Base-by-base conservation (phyloP, 2,113 vertebrate species). In the Nannobrachium achirus region DNA sequence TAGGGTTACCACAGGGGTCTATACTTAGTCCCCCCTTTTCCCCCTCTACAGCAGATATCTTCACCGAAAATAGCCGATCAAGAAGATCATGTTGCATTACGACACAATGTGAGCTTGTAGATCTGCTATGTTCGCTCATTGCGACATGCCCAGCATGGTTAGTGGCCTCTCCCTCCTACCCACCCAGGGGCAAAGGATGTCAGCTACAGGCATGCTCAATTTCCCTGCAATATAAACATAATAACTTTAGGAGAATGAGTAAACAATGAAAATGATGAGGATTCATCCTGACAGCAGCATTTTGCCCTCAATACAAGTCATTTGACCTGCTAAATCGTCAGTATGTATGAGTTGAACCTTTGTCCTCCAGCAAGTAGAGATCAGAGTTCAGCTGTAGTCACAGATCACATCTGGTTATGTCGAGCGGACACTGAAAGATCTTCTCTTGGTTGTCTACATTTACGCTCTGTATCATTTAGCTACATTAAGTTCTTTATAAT, bases 311-410 rank as follows among this genome's bases (percentile, higher is more conserved):
- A 33, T 33, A 33, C 25, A 66, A 73, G 78, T 79, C 67, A 86
- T 79, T 68, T 76, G 77, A 9, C 25, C 64, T n/a, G 70, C 73
- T 78, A 63, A 69, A 81, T 69, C 73, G 63, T 66, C 11, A 82
- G 79, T 61, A 79, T 10, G 25, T 60, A 56, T 18, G 68, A 49
- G 77, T 66, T 89, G 86, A 90, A 87, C 81, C 80, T 72, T 8
- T 84, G 87, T 86, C 83, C 83, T 73, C 68, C 78, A 78, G 80
- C 84, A 81, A 86, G 68, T 75, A 75, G 79, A 77, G 85, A 82
- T 86, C 89, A 91, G 84, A 88, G 88, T 84, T 92, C 56, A 80
- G 82, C 50, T 61, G 14, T 80, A 82, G 86, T 88, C 73, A 88
- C 73, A 74, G 79, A 80, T 88, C 81, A 82, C 72, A 83, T 86